Base-by-base conservation (phyloP, 2,888 invertebrate species). In the Drosophila paramelanica region DNA sequence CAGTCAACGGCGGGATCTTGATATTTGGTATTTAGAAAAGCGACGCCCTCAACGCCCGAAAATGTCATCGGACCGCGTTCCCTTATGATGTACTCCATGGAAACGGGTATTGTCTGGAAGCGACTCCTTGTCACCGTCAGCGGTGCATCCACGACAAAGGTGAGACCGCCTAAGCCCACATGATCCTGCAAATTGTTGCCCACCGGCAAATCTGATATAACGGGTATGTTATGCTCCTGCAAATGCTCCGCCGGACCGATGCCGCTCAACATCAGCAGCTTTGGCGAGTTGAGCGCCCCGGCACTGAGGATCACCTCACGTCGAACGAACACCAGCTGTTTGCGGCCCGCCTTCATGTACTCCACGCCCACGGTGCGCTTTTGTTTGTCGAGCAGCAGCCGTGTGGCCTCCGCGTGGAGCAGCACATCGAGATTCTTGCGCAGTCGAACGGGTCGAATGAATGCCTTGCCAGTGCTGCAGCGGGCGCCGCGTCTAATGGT, bases 251-350 rank as follows among this genome's bases (percentile, higher is more conserved):
- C 94, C 0, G 97, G 97, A 0, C 97, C 97, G 23, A 98, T 94
- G 0, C 98, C 98, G 57, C 97, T 97, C 8, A 98, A 91, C 97
- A 98, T 97, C 75, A 99, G 93, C 20, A 99, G 90, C 84, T 98
- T 98, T 0, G 98, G 98, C 3, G 96, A 95, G 56, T 96, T 96
- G 39, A 99, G 94, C 0, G 98, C 95, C 0, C 98, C 98, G 0
- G 98, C 96, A 2, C 97, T 96, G 81, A 97, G 93, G 7, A 98
- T 94, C 0, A 98, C 95, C 91, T 97, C 97, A 56, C 96, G 94
- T 67, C 95, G 94, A 0, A 97, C 97, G 69, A 95, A 93, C 0
- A 96, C 95, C 47, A 94, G 93, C 55, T 95, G 94, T 57, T 93
- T 94, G 57, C 93, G 93, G 0, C 95, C 95, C 57, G 95, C 93